A percentile compares a stretch with the other conserved stretches of the same genome.
Evolutionary conservation across 2,797 vertebrate species (phyloP).

Genomic region (Enteromius paludinosus): DNA sequence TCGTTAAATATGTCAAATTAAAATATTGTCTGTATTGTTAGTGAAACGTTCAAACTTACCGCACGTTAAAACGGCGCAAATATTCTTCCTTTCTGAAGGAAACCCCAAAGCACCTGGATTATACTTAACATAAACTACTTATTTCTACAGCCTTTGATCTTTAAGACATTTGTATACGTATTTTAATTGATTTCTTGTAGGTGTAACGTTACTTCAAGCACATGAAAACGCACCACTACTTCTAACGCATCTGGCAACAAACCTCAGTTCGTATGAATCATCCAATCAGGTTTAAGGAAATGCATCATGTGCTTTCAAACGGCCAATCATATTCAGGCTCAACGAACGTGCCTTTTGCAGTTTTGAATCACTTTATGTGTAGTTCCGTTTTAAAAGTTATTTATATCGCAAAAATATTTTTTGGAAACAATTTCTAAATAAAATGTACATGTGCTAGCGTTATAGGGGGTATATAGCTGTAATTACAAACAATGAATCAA

Average conservation of each 20-base stretch:
- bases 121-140: constrained; percentile 51
- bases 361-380: background rate
- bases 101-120: background rate
- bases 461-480: background rate
- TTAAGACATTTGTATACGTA: background rate
- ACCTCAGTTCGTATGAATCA: constrained; percentile 71
- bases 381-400: background rate
- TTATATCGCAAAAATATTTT: too few relatives aligned
- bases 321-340: constrained; percentile 47
- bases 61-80: constrained; percentile 16
- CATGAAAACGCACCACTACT: background rate
- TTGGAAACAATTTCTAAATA: background rate
- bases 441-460: background rate
- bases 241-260: constrained; percentile 14
- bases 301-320: constrained; percentile 60
- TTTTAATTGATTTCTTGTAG: background rate
- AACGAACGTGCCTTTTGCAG: background rate
- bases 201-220: background rate
- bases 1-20: background rate
- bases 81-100: constrained; percentile 6
- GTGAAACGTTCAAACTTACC: constrained; percentile 51
- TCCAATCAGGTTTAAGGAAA: constrained; percentile 67
- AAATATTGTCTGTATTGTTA: background rate
- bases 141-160: constrained; percentile 29
- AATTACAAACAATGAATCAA: background rate